Evolutionary conservation across 35 echinoderm and acorn worm species (phyloP).

Genomic region (Strongylocentrotus purpuratus): DNA sequence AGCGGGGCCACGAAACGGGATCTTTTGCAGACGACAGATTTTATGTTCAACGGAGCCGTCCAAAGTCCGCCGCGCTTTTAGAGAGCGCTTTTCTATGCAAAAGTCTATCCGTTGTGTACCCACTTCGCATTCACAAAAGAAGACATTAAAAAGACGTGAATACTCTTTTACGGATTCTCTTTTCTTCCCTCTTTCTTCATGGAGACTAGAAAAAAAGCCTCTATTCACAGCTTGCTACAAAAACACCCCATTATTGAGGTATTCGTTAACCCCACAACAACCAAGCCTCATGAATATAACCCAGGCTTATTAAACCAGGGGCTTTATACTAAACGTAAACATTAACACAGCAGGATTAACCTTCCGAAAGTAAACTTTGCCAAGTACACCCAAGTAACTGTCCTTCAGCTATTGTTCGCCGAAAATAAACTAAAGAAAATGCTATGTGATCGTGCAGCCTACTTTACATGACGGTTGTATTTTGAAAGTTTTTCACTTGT

Average conservation of each 20-base stretch:
- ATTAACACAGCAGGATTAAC: not conserved
- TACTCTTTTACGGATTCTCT: not conserved
- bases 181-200: not conserved
- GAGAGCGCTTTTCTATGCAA: not conserved
- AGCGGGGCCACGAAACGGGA: not conserved
- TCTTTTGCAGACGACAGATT: not conserved
- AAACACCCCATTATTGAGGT: not conserved
- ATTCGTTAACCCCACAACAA: not conserved
- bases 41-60: not conserved
- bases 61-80: not conserved
- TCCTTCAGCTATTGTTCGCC: not conserved
- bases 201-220: not conserved
- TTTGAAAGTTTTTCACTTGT: no score
- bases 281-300: not conserved
- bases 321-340: not conserved
- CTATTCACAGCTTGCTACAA: not conserved
- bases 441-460: not conserved
- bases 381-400: not conserved
- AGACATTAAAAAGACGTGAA: not conserved
- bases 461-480: no score
- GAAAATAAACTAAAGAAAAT: not conserved
- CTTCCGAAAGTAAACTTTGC: not conserved
- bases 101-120: no score
- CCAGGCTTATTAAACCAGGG: not conserved
- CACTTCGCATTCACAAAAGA: not conserved